Conservation (phyloP, 2,888 invertebrate genomes). For the Erannis defoliaria region DNA sequence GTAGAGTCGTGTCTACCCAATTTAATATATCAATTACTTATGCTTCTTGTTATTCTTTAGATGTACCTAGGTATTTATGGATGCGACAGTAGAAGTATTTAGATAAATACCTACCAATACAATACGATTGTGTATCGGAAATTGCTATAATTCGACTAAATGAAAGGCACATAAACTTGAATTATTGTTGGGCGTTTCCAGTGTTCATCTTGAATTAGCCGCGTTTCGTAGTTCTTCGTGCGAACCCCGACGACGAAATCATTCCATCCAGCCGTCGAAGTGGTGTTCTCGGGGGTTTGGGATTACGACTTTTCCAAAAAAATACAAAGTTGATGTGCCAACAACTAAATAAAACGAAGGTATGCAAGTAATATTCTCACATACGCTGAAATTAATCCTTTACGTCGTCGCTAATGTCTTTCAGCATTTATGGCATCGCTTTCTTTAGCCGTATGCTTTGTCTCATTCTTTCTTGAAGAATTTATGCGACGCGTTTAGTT, state of each 20-base stretch:
- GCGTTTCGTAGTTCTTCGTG: constrained; percentile 76
- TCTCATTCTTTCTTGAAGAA: constrained; percentile 76
- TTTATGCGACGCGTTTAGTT: constrained; percentile 73
- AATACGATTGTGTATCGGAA: constrained; percentile 59
- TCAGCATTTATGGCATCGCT: constrained; percentile 86
- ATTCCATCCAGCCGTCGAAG: constrained; percentile 87
- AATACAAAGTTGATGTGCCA: constrained; percentile 82
- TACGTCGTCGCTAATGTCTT: constrained; percentile 71
- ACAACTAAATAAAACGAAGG: constrained; percentile 82
- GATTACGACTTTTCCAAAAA: constrained; percentile 82
- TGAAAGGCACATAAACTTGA: constrained; percentile 56
- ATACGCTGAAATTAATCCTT: constrained; percentile 59
- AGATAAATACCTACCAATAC: constrained; percentile 47
- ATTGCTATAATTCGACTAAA: constrained; percentile 74
- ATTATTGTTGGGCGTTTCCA: constrained; percentile 49
- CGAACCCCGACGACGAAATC: constrained; percentile 85
- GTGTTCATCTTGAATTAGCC: constrained; percentile 65
- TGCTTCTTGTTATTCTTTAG: no score
- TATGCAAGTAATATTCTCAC: constrained; percentile 60
- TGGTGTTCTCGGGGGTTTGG: constrained; percentile 85
- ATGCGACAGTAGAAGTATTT: neutral
- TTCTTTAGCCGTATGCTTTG: constrained; percentile 78
- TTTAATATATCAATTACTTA: neutral
- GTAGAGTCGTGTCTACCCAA: no score
- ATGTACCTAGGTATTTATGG: constrained; percentile 6